phyloP scores from a whole-genome alignment of 2,888 invertebrate species.

The Cacoxenus indagator region DNA sequence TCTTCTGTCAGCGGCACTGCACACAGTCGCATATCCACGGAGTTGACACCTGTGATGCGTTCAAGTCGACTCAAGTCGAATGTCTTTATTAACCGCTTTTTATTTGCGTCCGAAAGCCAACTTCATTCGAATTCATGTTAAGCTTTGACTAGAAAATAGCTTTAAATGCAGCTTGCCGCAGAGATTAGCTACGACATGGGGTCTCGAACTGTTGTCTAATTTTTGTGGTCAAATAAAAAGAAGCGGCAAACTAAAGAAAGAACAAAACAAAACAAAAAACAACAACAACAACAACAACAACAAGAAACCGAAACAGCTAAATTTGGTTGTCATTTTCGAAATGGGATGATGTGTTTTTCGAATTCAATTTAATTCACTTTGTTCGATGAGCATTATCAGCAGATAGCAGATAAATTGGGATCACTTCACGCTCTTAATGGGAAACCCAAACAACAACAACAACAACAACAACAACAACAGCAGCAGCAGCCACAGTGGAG shows the following conservation, averaged over 20 bases:
- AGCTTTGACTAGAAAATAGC: background rate
- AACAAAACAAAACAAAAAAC: conserved; percentile 6
- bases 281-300: background rate
- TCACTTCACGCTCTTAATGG: conserved; percentile 71
- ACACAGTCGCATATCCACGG: conserved; percentile 49
- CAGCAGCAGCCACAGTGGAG: background rate
- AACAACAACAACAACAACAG: background rate
- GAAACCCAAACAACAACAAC: conserved; percentile 34
- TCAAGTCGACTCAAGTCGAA: conserved; percentile 2
- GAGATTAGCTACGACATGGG: no score
- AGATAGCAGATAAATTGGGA: conserved; percentile 71
- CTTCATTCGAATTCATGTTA: background rate
- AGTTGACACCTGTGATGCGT: conserved; percentile 57
- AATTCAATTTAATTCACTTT: conserved; percentile 71
- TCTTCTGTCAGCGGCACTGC: conserved; percentile 63
- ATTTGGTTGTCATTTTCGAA: conserved; percentile 21
- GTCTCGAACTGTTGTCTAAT: no score
- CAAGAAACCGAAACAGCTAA: conserved; percentile 14
- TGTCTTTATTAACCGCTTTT: conserved; percentile 38
- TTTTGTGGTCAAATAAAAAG: background rate
- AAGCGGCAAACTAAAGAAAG: background rate
- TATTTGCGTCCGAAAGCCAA: background rate
- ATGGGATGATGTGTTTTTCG: conserved; percentile 53
- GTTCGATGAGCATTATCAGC: conserved; percentile 71
- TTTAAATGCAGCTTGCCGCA: background rate